A percentile compares a stretch with the other conserved stretches of the same genome.
These are phyloP conservation scores for Leptopterna dolabrata DNA, from an alignment of 2,888 invertebrate species.

Conservation along the genomic window DNA sequence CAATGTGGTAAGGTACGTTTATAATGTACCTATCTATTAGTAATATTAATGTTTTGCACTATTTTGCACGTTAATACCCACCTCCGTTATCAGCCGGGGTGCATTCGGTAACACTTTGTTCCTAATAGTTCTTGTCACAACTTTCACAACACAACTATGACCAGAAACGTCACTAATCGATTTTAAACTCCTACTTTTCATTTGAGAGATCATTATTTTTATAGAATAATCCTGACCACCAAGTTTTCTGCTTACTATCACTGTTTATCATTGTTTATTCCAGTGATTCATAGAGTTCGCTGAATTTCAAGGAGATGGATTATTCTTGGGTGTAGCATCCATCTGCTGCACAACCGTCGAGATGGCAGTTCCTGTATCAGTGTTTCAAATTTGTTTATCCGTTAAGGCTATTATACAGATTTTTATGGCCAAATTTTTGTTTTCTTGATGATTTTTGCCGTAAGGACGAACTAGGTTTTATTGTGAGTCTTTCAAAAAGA, in stretches of 20 bases:
- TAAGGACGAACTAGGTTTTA: no score
- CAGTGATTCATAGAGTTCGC: neutral
- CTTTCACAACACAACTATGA: conserved; percentile 3
- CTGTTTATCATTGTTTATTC: neutral
- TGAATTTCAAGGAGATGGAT: neutral
- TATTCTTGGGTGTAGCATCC: no score
- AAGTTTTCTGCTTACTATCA: neutral
- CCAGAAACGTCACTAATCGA: neutral
- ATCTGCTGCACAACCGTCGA: no score
- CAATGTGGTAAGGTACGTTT: no score
- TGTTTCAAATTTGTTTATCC: no score
- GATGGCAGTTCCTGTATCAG: no score
- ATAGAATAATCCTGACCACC: neutral
- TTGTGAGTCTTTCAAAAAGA: no score
- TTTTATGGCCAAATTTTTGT: no score
- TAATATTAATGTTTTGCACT: no score
- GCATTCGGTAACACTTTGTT: conserved; percentile 3
- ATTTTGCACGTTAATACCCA: neutral
- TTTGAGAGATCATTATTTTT: neutral
- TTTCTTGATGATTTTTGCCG: no score
- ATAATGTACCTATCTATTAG: no score
- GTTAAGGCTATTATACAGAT: no score
- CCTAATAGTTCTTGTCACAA: conserved; percentile 4
- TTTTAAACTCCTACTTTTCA: neutral
- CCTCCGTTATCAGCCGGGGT: neutral